Evolutionary conservation across 2,888 invertebrate species (phyloP), one percentile per base, ranked within the genome.

Genomic region (Venustoraphidia nigricollis): DNA sequence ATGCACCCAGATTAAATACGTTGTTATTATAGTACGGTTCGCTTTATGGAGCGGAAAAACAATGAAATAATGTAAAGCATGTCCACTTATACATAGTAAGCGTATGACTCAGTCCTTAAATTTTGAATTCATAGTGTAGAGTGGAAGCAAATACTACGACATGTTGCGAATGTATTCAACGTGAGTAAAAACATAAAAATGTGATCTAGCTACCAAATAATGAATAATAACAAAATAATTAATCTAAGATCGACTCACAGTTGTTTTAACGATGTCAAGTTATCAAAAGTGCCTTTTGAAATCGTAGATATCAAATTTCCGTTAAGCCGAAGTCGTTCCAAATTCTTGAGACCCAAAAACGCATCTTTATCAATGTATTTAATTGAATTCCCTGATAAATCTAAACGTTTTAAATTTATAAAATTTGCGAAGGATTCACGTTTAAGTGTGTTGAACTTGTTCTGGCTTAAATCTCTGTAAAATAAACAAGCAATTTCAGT

Each of bases 381-480:
- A 51, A 90, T 76, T 56, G 76, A 75, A 62, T 90, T 89, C 55
- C 72, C 69, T 0, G 83, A 81, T 49, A 86, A 62, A 62, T 83
- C 82, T 53, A 85, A 65, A 44, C 77, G 66, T 61, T 77, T 81
- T n/a, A 89, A 67, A 50, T 79, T 77, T 10, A 79, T 76, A 58
- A 84, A 75, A 61, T 81, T 81, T 54, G 72, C 74, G 62, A 93
- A 90, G 46, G 87, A 82, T 58, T 81, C 77, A 4, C 79, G 76
- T 56, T 83, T 79, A 57, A 92, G 77, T 13, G 73, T 66, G 41
- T 76, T 74, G 60, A 92, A 82, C 56, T 80, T 76, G 64, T 91
- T 92, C 60, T 77, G 79, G 61, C 84, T 87, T 46, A 92, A 70
- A 66, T 91, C 86, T 59, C 86, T 85, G 67, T 40, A 70, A 69